These are phyloP conservation scores for Leptinotarsa undecemlineata DNA, from an alignment of 1,140 invertebrate genomes.

Conservation along the genomic window DNA sequence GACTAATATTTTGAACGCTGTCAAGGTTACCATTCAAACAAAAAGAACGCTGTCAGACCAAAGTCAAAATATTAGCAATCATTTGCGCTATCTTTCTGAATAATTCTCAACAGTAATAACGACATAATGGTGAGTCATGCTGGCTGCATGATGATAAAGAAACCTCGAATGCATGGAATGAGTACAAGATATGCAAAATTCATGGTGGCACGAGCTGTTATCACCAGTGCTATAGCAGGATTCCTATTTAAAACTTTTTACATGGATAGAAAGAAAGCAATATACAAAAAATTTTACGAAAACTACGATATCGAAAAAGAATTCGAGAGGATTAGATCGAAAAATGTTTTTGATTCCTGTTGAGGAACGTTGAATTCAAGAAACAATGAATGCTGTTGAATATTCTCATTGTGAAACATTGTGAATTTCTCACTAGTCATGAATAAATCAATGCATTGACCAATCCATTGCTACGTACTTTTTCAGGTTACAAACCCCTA, in stretches of 20 bases:
- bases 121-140: neutral
- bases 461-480: too few relatives aligned
- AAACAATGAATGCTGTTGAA: too few relatives aligned
- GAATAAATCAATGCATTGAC: too few relatives aligned
- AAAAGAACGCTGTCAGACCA: too few relatives aligned
- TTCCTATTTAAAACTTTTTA: slow-evolving; percentile 9
- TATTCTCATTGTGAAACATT: too few relatives aligned
- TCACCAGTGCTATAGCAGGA: slow-evolving; percentile 1
- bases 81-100: too few relatives aligned
- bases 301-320: slow-evolving; percentile 25
- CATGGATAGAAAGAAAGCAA: neutral
- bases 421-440: too few relatives aligned
- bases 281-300: slow-evolving; percentile 10
- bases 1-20: too few relatives aligned
- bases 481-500: too few relatives aligned
- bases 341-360: slow-evolving; percentile 24
- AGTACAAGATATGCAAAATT: neutral
- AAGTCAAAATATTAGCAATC: too few relatives aligned
- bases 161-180: slow-evolving; percentile 15
- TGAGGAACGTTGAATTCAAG: neutral
- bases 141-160: slow-evolving; percentile 4
- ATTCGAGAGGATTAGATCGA: slow-evolving; percentile 20
- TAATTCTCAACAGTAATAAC: neutral
- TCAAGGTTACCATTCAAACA: too few relatives aligned
- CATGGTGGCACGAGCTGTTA: neutral